These are phyloP conservation scores for Zapornia atra DNA, from an alignment of 2,113 vertebrate species.

Conservation along the genomic window DNA sequence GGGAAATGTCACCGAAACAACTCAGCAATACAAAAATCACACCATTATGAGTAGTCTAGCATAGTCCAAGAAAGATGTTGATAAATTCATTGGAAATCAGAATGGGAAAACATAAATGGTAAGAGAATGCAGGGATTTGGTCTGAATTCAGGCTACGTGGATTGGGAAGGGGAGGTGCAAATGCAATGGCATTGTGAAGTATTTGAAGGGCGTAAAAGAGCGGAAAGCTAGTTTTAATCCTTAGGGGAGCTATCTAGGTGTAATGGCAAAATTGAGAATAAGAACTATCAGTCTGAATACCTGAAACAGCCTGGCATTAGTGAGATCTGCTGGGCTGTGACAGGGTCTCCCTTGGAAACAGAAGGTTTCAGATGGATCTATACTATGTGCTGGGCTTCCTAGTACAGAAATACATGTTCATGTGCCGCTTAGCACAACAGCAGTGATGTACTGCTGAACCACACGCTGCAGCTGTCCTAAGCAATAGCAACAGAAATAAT, in stretches of 20 bases:
- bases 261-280: background rate
- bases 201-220: background rate
- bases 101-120: background rate
- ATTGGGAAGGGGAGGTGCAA: background rate
- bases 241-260: background rate
- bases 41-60: background rate
- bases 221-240: background rate
- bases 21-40: background rate
- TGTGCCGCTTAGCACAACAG: background rate
- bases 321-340: background rate
- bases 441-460: fast-evolving
- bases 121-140: background rate
- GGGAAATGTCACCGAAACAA: background rate
- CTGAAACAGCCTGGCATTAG: background rate
- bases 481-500: background rate
- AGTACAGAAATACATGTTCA: background rate
- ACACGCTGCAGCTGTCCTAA: background rate
- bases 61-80: background rate
- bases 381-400: background rate
- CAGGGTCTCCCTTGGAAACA: background rate
- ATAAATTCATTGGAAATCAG: background rate
- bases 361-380: background rate
- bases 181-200: background rate
- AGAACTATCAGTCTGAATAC: background rate
- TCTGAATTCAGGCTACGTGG: background rate